These are phyloP conservation scores for Halcyon malimbica DNA, from an alignment of 2,113 vertebrate genomes.

Conservation along the genomic window DNA sequence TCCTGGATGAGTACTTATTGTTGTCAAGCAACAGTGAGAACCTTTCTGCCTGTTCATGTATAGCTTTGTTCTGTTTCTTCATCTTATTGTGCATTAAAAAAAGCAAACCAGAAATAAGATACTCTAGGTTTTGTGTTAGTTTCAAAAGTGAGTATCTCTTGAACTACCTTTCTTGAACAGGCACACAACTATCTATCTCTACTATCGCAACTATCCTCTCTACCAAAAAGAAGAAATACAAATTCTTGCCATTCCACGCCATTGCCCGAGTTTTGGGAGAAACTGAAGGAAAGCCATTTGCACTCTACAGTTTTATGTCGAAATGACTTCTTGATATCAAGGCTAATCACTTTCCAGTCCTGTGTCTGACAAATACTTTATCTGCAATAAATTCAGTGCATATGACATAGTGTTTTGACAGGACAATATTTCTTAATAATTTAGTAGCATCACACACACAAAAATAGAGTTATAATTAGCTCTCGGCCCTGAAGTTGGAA, in stretches of 20 bases:
- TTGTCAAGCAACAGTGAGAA: not conserved
- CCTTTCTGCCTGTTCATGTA: not conserved
- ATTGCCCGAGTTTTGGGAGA: not conserved
- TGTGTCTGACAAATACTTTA: conserved; percentile 18
- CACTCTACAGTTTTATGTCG: not conserved
- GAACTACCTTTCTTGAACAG: not conserved
- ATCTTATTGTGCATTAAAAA: rapidly evolving
- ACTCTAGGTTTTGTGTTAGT: not conserved
- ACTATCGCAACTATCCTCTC: not conserved
- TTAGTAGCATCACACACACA: conserved; percentile 3
- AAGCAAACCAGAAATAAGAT: not conserved
- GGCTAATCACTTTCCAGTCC: conserved; percentile 1
- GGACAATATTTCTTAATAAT: conserved; percentile 57
- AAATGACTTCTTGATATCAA: not conserved
- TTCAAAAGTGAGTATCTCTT: not conserved
- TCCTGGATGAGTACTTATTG: not conserved
- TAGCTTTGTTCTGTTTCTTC: not conserved
- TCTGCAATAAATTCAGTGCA: conserved; percentile 24
- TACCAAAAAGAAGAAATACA: not conserved
- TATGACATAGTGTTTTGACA: conserved; percentile 53
- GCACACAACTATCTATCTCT: not conserved
- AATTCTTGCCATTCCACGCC: not conserved
- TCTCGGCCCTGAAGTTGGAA: conserved; percentile 65
- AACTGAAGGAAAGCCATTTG: not conserved
- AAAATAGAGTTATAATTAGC: conserved; percentile 68